These are phyloP conservation scores for Drosophila kanekoi DNA, from an alignment of 2,888 invertebrate genomes.

Conservation along the genomic window DNA sequence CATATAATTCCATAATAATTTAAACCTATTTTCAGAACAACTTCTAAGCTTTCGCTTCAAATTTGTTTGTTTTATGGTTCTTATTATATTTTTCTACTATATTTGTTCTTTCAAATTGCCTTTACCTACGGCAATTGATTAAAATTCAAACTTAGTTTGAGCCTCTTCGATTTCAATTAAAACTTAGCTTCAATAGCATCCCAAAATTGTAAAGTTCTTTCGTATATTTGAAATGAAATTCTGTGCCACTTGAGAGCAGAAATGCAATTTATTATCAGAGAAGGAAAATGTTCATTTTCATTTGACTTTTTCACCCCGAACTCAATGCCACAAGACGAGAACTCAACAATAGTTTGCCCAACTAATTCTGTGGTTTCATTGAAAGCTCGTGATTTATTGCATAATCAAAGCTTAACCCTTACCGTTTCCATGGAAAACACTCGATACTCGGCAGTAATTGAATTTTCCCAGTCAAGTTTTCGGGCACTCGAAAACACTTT, in stretches of 20 bases:
- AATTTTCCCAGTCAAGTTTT: constrained; percentile 45
- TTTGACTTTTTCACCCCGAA: constrained; percentile 21
- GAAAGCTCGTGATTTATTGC: constrained; percentile 48
- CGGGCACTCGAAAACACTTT: constrained; percentile 41
- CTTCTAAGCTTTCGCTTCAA: too few relatives aligned
- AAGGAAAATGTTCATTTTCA: constrained; percentile 6
- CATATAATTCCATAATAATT: too few relatives aligned
- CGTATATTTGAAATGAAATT: constrained; percentile 20
- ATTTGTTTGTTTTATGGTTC: not conserved
- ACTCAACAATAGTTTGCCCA: constrained; percentile 16
- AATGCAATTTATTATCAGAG: constrained; percentile 18
- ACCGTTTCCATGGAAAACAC: constrained; percentile 27
- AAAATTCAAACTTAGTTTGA: not conserved
- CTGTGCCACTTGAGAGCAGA: not conserved
- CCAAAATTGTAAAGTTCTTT: constrained; percentile 1
- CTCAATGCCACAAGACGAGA: not conserved
- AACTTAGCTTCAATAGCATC: not conserved
- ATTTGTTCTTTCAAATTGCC: not conserved
- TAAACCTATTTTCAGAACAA: too few relatives aligned
- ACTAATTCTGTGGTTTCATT: constrained; percentile 27
- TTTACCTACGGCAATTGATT: not conserved
- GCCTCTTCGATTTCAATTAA: constrained; percentile 5
- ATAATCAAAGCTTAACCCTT: constrained; percentile 34
- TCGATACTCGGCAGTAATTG: constrained; percentile 46
- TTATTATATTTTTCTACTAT: not conserved